phyloP scores from a whole-genome alignment of 2,113 vertebrate species.

The Gymnocephalus cernua region DNA sequence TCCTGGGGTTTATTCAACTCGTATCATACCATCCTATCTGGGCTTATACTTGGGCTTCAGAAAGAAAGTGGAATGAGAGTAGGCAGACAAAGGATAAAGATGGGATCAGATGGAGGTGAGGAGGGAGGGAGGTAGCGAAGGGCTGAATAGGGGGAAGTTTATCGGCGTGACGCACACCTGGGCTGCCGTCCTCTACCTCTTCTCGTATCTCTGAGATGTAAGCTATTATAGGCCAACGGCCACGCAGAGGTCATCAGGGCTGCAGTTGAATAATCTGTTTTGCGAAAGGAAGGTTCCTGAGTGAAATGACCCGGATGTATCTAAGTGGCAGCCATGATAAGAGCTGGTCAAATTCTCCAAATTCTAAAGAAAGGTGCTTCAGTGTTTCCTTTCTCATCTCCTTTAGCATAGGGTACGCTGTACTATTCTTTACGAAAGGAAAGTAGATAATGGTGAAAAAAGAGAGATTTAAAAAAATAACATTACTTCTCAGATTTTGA shows the following conservation, averaged over 20 bases:
- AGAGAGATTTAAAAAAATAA: too few species aligned
- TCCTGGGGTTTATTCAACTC: slow-evolving; percentile 69
- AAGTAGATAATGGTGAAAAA: too few species aligned
- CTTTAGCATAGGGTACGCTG: background rate
- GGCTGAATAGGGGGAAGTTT: slow-evolving; percentile 61
- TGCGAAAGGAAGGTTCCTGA: background rate
- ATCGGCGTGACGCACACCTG: slow-evolving; percentile 61
- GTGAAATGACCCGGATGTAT: background rate
- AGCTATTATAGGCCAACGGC: slow-evolving; percentile 40
- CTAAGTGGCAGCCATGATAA: background rate
- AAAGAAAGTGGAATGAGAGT: slow-evolving; percentile 43
- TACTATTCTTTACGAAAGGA: background rate
- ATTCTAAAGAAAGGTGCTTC: background rate
- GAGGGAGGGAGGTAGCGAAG: background rate
- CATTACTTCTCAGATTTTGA: too few species aligned
- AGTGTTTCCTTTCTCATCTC: background rate
- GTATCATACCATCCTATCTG: slow-evolving; percentile 60
- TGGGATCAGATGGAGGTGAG: slow-evolving; percentile 62
- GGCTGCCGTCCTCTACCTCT: slow-evolving; percentile 35
- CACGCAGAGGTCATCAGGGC: slow-evolving; percentile 50
- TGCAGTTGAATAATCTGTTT: background rate
- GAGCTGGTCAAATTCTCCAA: background rate
- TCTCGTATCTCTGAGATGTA: slow-evolving; percentile 62
- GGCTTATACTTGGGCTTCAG: slow-evolving; percentile 54
- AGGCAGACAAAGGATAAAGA: slow-evolving; percentile 73